phyloP scores from a whole-genome alignment of 2,888 invertebrate genomes.

The Callinectes sapidus region DNA sequence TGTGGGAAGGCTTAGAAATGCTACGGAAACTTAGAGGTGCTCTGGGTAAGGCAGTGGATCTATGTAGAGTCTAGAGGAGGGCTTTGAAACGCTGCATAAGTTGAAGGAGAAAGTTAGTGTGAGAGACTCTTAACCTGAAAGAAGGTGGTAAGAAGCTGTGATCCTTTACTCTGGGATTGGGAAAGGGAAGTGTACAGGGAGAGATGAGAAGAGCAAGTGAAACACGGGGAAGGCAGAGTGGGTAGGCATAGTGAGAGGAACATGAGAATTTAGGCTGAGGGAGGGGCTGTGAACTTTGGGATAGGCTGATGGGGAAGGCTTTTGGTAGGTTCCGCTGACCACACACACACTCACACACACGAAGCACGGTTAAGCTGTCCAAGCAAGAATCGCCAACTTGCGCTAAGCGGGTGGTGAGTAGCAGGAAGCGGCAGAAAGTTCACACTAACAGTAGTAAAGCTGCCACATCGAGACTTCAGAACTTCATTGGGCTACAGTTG shows the following conservation, averaged over 20 bases:
- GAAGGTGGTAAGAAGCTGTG: not conserved
- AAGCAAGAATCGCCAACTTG: slow-evolving; percentile 18
- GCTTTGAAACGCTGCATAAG: not conserved
- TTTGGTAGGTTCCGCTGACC: slow-evolving; percentile 14
- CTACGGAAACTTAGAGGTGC: not conserved
- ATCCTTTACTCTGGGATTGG: not conserved
- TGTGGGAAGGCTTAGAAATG: not conserved
- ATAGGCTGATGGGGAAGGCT: not conserved
- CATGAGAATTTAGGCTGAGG: not conserved
- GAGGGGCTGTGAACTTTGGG: not conserved
- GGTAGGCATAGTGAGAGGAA: not conserved
- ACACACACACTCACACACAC: slow-evolving; percentile 33
- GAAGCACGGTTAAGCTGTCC: slow-evolving; percentile 20
- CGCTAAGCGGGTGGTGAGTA: not conserved
- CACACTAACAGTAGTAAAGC: not conserved
- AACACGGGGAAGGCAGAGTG: no score
- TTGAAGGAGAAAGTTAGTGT: not conserved
- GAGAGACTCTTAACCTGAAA: not conserved
- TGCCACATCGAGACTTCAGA: slow-evolving; percentile 18
- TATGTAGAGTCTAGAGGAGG: not conserved
- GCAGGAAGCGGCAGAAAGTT: not conserved
- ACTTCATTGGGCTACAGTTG: slow-evolving; percentile 27
- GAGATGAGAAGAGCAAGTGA: not conserved
- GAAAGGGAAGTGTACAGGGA: not conserved
- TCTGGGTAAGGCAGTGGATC: not conserved